These are phyloP conservation scores for Chamaetylas fuelleborni DNA, from an alignment of 2,113 vertebrate species.

Conservation along the genomic window DNA sequence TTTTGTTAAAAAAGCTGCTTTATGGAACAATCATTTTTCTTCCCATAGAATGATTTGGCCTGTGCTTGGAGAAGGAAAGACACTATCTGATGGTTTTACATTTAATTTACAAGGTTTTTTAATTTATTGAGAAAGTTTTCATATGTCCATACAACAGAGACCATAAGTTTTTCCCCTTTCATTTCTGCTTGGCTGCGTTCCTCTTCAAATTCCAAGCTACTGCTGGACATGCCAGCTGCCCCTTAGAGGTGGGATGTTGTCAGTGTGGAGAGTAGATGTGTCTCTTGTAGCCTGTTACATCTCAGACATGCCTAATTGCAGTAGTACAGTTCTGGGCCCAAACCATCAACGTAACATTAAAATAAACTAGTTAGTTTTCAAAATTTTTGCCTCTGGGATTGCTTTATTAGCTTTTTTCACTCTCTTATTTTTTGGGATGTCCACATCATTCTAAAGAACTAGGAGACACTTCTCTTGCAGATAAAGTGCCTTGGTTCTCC, in stretches of 20 bases:
- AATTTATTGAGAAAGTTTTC: background rate
- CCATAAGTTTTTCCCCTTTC: background rate
- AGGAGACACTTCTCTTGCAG: background rate
- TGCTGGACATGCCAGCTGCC: background rate
- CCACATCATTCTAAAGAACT: background rate
- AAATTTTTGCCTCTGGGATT: background rate
- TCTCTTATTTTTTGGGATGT: background rate
- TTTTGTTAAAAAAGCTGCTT: background rate
- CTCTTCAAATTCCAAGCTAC: background rate
- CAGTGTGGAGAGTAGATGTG: background rate
- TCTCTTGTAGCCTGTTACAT: background rate
- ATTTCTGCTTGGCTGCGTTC: background rate
- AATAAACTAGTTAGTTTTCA: background rate
- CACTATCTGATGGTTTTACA: background rate
- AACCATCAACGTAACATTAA: background rate
- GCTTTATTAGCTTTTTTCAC: background rate
- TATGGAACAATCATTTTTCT: background rate
- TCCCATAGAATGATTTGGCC: background rate
- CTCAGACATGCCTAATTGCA: background rate
- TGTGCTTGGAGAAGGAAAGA: background rate
- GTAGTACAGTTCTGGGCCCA: background rate
- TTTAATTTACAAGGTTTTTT: background rate
- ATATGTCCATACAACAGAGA: background rate
- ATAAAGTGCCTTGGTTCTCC: background rate
- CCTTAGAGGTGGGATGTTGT: background rate